These are phyloP conservation scores for Cercopithecus mitis DNA, from an alignment of 2,797 vertebrate species.

Conservation along the genomic window DNA sequence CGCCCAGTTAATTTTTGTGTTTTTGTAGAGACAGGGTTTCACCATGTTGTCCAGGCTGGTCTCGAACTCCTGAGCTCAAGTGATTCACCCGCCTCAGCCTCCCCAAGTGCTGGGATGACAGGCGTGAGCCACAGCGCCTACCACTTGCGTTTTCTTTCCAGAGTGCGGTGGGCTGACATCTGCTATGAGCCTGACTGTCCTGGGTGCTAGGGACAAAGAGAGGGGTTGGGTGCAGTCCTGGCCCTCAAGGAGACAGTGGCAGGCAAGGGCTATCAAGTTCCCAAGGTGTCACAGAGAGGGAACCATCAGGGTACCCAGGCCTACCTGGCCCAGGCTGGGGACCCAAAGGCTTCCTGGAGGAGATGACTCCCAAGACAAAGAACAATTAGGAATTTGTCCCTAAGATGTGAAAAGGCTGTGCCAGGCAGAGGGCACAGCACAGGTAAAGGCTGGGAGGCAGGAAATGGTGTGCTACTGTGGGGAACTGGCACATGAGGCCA, in stretches of 20 bases:
- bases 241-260: rapidly evolving
- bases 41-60: background rate
- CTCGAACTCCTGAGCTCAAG: background rate
- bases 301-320: background rate
- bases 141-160: background rate
- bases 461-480: rapidly evolving
- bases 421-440: background rate
- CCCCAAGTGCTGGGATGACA: background rate
- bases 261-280: rapidly evolving
- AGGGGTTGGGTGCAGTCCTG: background rate
- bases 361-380: background rate
- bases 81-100: background rate
- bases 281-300: rapidly evolving
- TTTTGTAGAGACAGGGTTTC: background rate
- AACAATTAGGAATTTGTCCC: background rate
- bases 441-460: background rate
- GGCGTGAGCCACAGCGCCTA: background rate
- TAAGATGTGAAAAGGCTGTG: rapidly evolving
- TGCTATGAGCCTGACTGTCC: background rate
- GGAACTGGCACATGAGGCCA: rapidly evolving
- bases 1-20: background rate
- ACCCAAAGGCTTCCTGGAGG: background rate
- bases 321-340: background rate
- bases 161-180: background rate
- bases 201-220: background rate